phyloP scores from a whole-genome alignment of 2,113 vertebrate genomes.

The Danionella cerebrum region DNA sequence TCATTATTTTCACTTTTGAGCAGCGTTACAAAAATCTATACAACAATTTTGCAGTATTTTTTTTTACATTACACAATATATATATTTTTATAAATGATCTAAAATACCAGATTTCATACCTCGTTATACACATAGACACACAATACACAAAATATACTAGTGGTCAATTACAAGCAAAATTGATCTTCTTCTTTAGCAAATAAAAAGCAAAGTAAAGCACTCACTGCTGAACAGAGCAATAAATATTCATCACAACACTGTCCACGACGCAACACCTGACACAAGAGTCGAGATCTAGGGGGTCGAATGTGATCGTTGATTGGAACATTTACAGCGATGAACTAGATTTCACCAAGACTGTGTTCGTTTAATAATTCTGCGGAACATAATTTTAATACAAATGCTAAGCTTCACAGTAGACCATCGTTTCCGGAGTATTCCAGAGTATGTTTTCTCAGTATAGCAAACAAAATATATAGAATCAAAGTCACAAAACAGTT shows the following conservation, averaged over 20 bases:
- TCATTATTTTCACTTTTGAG: conserved; percentile 29
- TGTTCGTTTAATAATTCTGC: not conserved
- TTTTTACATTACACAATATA: conserved; percentile 17
- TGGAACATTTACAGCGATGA: not conserved
- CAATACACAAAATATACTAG: conserved; percentile 1
- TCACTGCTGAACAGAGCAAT: conserved; percentile 11
- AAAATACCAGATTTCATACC: not conserved
- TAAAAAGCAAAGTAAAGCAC: not conserved
- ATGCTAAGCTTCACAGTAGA: conserved; percentile 6
- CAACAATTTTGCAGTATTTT: conserved; percentile 22
- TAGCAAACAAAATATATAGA: not conserved
- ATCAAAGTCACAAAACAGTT: conserved; percentile 19
- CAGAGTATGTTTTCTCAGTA: conserved; percentile 10
- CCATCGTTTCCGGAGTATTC: not conserved
- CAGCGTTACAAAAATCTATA: conserved; percentile 44
- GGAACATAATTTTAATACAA: not conserved
- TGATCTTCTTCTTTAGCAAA: not conserved
- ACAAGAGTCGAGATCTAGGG: too few species aligned
- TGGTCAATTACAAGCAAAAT: not conserved
- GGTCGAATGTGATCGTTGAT: too few species aligned
- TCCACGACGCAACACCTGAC: conserved; percentile 28
- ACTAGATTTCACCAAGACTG: conserved; percentile 10
- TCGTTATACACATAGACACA: not conserved
- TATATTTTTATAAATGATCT: conserved; percentile 6
- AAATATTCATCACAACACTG: conserved; percentile 39